Evolutionary conservation across 2,888 invertebrate species (phyloP).

Genomic region (Melanargia galathea): DNA sequence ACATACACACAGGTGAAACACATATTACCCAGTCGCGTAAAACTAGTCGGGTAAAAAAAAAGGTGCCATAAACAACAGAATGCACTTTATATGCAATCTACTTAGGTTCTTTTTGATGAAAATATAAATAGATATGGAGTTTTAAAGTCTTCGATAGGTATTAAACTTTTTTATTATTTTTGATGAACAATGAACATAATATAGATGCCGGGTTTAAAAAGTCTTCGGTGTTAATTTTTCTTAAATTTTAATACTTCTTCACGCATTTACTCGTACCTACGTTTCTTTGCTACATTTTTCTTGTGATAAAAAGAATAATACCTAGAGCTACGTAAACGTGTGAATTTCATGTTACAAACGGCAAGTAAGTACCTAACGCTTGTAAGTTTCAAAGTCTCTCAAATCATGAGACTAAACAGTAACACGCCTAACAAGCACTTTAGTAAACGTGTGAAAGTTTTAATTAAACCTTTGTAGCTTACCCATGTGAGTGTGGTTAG

Average conservation of each 20-base stretch:
- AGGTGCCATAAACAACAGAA: too few species aligned
- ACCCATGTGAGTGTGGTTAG: too few species aligned
- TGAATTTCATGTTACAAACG: not conserved
- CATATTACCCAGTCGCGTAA: too few species aligned
- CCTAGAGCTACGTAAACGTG: not conserved
- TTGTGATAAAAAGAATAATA: not conserved
- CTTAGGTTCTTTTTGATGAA: constrained; percentile 4
- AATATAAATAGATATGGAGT: too few species aligned
- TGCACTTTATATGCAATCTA: not conserved
- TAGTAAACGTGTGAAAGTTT: not conserved
- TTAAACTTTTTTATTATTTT: too few species aligned
- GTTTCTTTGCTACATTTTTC: not conserved
- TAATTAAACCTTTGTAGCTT: not conserved
- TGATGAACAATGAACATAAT: too few species aligned
- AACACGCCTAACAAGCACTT: not conserved
- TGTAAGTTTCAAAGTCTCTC: not conserved
- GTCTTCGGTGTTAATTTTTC: not conserved
- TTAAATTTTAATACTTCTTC: not conserved
- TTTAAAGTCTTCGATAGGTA: too few species aligned
- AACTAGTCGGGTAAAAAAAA: too few species aligned
- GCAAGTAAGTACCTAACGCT: not conserved
- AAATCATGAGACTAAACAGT: not conserved
- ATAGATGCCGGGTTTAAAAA: not conserved
- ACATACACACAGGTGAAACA: too few species aligned
- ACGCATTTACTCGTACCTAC: too few species aligned